These are phyloP conservation scores for Lacerta agilis DNA, from an alignment of 2,797 vertebrate species.

Conservation along the genomic window DNA sequence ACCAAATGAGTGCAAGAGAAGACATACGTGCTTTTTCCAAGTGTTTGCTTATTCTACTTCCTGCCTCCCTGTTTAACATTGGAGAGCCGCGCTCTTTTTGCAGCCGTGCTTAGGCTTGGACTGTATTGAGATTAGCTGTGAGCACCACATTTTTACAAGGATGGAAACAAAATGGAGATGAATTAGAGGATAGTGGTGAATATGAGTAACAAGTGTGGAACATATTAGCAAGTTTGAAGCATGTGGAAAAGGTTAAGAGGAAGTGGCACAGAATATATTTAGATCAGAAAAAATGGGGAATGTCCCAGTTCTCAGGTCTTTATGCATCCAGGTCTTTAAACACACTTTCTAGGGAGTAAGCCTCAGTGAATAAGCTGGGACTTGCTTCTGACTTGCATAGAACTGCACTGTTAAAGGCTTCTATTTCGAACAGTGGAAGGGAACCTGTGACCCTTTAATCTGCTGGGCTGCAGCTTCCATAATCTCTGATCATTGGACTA, in stretches of 20 bases:
- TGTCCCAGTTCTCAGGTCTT: not conserved
- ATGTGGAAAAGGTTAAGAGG: constrained; percentile 3
- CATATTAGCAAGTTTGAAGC: not conserved
- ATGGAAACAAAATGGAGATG: constrained; percentile 5
- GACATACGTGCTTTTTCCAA: not conserved
- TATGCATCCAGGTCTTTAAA: not conserved
- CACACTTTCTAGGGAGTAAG: not conserved
- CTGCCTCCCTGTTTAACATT: not conserved
- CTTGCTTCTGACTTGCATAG: not conserved
- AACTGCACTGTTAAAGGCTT: not conserved
- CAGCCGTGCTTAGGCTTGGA: not conserved
- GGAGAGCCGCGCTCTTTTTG: not conserved
- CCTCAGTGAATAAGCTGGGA: not conserved
- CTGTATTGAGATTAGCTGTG: not conserved
- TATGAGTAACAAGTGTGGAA: not conserved
- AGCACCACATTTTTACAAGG: not conserved
- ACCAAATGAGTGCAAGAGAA: not conserved
- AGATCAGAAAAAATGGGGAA: not conserved
- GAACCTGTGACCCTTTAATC: not conserved
- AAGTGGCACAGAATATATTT: constrained; percentile 28
- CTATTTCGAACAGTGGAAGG: not conserved
- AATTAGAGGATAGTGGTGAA: not conserved
- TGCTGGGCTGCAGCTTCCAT: not conserved
- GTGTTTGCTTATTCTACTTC: not conserved
- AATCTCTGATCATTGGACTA: not conserved